These are phyloP conservation scores for Leptarthrus brevirostris DNA, from an alignment of 2,888 invertebrate species.

Conservation along the genomic window DNA sequence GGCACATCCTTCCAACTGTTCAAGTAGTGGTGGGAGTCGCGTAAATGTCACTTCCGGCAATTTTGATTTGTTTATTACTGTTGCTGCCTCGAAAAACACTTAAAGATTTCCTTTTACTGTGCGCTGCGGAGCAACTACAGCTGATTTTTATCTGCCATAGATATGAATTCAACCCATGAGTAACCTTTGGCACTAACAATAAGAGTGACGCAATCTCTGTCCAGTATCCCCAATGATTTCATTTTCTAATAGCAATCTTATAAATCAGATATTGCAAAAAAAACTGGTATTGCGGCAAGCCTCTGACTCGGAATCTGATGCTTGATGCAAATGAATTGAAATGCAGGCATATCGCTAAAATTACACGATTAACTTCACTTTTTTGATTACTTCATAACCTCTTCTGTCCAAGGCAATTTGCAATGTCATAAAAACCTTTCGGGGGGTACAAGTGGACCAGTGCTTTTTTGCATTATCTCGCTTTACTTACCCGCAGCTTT, in stretches of 20 bases:
- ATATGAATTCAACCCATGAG: neutral
- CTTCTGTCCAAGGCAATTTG: neutral
- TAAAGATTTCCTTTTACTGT: no score
- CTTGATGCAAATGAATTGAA: constrained; percentile 36
- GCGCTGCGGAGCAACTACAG: neutral
- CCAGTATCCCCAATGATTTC: neutral
- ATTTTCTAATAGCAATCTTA: neutral
- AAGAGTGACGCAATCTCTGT: neutral
- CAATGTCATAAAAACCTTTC: neutral
- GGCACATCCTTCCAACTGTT: neutral
- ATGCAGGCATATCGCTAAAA: constrained; percentile 10
- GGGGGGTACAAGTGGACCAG: neutral
- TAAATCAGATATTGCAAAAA: neutral
- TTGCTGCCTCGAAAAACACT: no score
- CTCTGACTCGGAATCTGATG: neutral
- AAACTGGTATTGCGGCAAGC: neutral
- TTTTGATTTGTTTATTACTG: neutral
- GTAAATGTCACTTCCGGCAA: constrained; percentile 2
- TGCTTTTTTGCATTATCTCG: constrained; percentile 12
- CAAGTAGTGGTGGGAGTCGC: neutral
- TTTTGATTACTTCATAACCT: constrained; percentile 24
- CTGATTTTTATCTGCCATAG: neutral
- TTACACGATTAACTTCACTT: constrained; percentile 17
- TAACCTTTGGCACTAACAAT: constrained; percentile 11
- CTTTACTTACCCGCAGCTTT: neutral